A percentile compares a stretch with the other conserved stretches of the same genome.
Evolutionary conservation across 1,140 invertebrate species (phyloP).

Genomic region (Lordiphosa stackelbergi): DNA sequence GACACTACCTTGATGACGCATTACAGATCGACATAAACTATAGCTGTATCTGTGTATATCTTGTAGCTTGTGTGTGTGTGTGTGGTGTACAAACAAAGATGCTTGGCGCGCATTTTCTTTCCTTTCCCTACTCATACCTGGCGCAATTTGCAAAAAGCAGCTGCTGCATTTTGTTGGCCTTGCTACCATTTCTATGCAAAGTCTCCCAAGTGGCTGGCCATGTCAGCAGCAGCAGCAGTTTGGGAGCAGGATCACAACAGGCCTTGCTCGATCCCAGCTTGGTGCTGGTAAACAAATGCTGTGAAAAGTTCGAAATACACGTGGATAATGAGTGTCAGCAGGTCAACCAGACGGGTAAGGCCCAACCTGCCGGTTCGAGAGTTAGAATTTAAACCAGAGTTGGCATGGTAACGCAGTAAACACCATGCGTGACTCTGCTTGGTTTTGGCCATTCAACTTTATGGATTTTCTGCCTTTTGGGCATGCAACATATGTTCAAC

Average conservation of each 20-base stretch:
- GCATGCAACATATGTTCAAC: conserved; percentile 41
- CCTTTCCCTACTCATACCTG: conserved; percentile 12
- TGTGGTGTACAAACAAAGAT: conserved; percentile 33
- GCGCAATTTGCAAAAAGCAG: conserved; percentile 27
- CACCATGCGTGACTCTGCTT: conserved; percentile 34
- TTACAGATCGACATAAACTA: conserved; percentile 32
- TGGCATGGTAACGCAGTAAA: conserved; percentile 47
- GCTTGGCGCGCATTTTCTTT: conserved; percentile 60
- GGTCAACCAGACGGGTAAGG: conserved; percentile 78
- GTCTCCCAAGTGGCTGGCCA: conserved; percentile 15
- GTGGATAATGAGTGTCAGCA: conserved; percentile 82
- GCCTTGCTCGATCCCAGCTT: conserved; percentile 26
- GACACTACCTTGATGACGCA: conserved; percentile 61
- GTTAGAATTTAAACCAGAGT: conserved; percentile 10
- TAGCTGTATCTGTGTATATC: conserved; percentile 17
- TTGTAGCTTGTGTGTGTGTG: conserved; percentile 25
- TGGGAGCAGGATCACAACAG: conserved; percentile 8
- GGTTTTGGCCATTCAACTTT: conserved; percentile 66
- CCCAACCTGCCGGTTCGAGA: conserved; percentile 20
- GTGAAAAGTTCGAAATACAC: conserved; percentile 84
- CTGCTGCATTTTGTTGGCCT: conserved; percentile 12
- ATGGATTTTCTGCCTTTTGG: conserved; percentile 58
- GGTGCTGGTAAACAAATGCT: conserved; percentile 85
- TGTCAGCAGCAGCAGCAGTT: conserved; percentile 33
- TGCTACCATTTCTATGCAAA: conserved; percentile 3